Conservation (phyloP, 2,797 vertebrate species). For the Microctenopoma stevenorrisi region DNA sequence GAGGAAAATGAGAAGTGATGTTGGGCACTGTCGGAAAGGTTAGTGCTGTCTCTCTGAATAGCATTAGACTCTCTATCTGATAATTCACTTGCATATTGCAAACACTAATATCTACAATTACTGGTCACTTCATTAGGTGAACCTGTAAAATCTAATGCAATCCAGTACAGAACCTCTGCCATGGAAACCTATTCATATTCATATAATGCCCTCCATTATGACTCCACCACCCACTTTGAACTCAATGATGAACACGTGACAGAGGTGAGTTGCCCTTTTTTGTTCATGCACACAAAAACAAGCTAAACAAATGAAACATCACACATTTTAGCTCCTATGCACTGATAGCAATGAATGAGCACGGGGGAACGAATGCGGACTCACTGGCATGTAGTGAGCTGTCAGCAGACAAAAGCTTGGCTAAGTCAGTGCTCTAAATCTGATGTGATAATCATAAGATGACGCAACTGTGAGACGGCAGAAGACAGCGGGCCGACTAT, state of each 20-base stretch:
- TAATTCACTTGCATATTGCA: conserved; percentile 58
- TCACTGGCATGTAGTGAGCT: conserved; percentile 27
- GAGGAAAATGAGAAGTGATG: conserved; percentile 64
- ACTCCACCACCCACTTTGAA: too few species aligned
- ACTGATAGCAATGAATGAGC: conserved; percentile 32
- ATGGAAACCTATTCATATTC: too few species aligned
- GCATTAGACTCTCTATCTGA: conserved; percentile 51
- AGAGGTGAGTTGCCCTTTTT: conserved; percentile 12
- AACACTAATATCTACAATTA: conserved; percentile 55
- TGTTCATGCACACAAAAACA: not conserved
- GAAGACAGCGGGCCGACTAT: conserved; percentile 43
- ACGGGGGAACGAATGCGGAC: conserved; percentile 25
- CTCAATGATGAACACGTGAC: too few species aligned
- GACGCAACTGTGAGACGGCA: conserved; percentile 58
- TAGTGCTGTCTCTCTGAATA: conserved; percentile 62
- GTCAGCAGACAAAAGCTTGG: conserved; percentile 45
- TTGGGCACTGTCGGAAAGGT: conserved; percentile 66
- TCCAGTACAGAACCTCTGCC: too few species aligned
- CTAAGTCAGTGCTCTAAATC: conserved; percentile 53
- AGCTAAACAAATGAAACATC: conserved; percentile 21
- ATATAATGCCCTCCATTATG: too few species aligned
- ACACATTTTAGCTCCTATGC: conserved; percentile 33
- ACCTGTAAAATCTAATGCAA: too few species aligned
- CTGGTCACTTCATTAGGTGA: not conserved
- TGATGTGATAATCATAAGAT: conserved; percentile 59